Base-by-base conservation (phyloP, 35 echinoderm and acorn worm genomes). In the Eucidaris tribuloides region DNA sequence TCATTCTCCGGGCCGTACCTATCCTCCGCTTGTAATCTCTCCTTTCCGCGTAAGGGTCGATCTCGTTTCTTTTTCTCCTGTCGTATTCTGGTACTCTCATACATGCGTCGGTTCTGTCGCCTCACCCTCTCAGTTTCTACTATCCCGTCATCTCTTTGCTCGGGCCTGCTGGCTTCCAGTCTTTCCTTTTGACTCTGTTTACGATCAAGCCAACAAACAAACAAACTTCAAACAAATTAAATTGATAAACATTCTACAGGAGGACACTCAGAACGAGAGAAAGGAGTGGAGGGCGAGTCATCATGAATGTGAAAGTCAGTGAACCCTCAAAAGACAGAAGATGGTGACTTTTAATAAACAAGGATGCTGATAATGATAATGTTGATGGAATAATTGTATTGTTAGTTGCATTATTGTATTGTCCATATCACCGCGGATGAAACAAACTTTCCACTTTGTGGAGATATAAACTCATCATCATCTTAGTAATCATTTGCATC, bases 151-250 rank as follows among this genome's bases (percentile, higher is more conserved):
- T 88, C 85, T 0, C 74, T 74, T 48, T 88, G 85, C 68, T 74
- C 68, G 20, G 74, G 61, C 45, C 85, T 88, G n/a, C 62, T 77
- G 7, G 77, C 85, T 2, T 76, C 77, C 20, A 88, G 58, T 52
- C 77, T 88, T 80, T 70, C 85, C 42, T 19, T 78, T 55, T 78
- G 39, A 60, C 84, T 83, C 62, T 56, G 66, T 39, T 24, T 54
- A 72, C 83, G 45, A 25, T 45, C 5, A 22, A 20, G 38, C 31
- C 36, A 33, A 37, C 48, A 85, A 84, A 24, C 29, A 39, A 58
- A 5, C 18, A 6, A 37, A 14, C 13, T 33, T 14, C 62, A 66
- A 23, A 20, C 13, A 22, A 55, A 14, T 14, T 55, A 14, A 14
- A 55, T 14, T 13, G 50, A 22, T 55, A 55, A 55, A 55, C 50